Base-by-base conservation (phyloP, 2,888 invertebrate genomes). In the Schrankia costaestrigalis region DNA sequence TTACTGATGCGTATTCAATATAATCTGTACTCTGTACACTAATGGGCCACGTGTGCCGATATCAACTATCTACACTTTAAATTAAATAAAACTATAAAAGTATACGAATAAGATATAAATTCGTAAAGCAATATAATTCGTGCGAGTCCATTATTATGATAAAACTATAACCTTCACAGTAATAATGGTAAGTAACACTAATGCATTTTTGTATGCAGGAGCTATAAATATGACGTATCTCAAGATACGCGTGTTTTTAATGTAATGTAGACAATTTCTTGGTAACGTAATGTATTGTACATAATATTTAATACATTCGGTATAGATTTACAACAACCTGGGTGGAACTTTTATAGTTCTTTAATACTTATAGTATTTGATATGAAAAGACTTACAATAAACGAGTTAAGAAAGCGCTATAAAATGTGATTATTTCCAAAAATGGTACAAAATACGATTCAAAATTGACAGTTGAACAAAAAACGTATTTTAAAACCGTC, bases 141-240 rank as follows among this genome's bases (percentile, higher is more conserved):
- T 55, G 46, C 48, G 46, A 29, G 31, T 31, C 36, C 62, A 71
- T 72, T 73, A 71, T 75, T 68, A 70, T 65, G 66, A 73, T 74
- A 77, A 72, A 80, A 66, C 50, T 63, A 63, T 63, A 66, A 64
- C 63, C 69, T 66, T 68, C 56, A 58, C 56, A 54, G 63, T 58
- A 60, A 64, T 53, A 65, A 65, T 64, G 58, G 66, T 72, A 71
- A 70, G 70, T 73, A 72, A 70, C 66, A 71, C 71, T 78, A 78
- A 79, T 79, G 80, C 69, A 58, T 78, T 79, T 78, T 69, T 74
- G 73, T 78, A 72, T 64, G 71, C 71, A 63, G 56, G 57, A 56
- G 56, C 66, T 68, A 77, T 78, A 77, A 79, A 79, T 71, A 78
- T 77, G 73, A 74, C 65, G 60, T 74, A 74, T 71, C 73, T 64